A percentile compares a stretch with the other conserved stretches of the same genome.
These are phyloP conservation scores for Pterobdella sp. DNA, from an alignment of 2,888 invertebrate species.

Conservation along the genomic window DNA sequence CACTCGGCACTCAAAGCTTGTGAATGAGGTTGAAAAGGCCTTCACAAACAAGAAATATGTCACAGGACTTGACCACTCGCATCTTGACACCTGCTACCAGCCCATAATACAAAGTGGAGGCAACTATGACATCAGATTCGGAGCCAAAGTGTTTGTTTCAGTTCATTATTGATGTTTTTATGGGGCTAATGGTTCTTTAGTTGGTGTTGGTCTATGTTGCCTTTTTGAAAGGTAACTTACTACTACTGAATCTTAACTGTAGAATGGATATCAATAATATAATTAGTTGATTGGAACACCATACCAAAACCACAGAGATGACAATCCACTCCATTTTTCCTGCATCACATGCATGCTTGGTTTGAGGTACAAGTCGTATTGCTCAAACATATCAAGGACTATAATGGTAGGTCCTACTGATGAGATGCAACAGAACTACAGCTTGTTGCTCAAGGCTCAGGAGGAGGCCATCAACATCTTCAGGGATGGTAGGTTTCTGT, in stretches of 20 bases:
- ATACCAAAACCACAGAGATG: slow-evolving; percentile 61
- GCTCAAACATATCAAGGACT: slow-evolving; percentile 92
- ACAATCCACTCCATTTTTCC: slow-evolving; percentile 86
- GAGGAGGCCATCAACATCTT: slow-evolving; percentile 80
- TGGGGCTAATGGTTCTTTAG: neutral
- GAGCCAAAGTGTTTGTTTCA: slow-evolving; percentile 60
- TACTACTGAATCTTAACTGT: too few species aligned
- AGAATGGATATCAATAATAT: too few species aligned
- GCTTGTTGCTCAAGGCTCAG: slow-evolving; percentile 77
- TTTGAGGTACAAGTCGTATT: slow-evolving; percentile 90
- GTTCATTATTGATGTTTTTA: neutral
- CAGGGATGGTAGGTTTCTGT: slow-evolving; percentile 56
- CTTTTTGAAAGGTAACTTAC: neutral
- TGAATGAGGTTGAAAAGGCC: slow-evolving; percentile 87
- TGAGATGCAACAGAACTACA: slow-evolving; percentile 69
- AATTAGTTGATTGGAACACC: too few species aligned
- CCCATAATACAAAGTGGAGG: slow-evolving; percentile 98
- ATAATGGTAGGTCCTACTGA: slow-evolving; percentile 84
- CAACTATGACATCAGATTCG: slow-evolving; percentile 92
- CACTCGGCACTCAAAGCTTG: slow-evolving; percentile 87
- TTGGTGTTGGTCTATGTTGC: neutral
- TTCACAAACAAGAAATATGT: slow-evolving; percentile 93
- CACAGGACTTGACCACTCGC: slow-evolving; percentile 73
- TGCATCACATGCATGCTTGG: slow-evolving; percentile 90
- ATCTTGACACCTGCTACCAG: slow-evolving; percentile 94